phyloP scores from a whole-genome alignment of 2,113 vertebrate genomes.

The Hippopotamus amphibius region DNA sequence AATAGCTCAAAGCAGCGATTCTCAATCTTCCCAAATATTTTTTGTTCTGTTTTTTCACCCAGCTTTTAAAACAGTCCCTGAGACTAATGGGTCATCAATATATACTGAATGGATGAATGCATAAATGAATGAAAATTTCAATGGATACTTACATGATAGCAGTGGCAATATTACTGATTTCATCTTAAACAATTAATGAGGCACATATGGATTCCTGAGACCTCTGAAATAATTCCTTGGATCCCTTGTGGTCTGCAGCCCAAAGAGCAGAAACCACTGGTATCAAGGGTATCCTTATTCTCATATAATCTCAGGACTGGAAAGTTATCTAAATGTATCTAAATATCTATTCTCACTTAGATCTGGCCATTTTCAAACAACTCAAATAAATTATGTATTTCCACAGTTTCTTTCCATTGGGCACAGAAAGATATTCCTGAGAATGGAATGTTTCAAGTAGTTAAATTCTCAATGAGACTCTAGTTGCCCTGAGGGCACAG shows the following conservation, averaged over 20 bases:
- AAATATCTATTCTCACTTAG: neutral
- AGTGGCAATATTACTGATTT: neutral
- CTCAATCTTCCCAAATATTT: neutral
- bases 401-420: neutral
- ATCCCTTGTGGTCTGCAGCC: neutral
- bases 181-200: neutral
- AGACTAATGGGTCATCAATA: neutral
- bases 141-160: neutral
- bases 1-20: neutral
- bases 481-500: neutral
- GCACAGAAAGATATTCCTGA: slow-evolving; percentile 29
- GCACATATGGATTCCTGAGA: neutral
- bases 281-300: neutral
- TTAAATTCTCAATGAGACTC: neutral
- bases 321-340: neutral
- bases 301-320: neutral
- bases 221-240: neutral
- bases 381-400: neutral
- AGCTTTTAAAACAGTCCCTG: neutral
- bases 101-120: neutral
- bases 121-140: neutral
- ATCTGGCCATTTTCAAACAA: slow-evolving; percentile 27
- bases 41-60: neutral
- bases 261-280: neutral
- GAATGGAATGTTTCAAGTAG: neutral